phyloP scores from a whole-genome alignment of 2,888 invertebrate genomes.

The Plebejus melissa region DNA sequence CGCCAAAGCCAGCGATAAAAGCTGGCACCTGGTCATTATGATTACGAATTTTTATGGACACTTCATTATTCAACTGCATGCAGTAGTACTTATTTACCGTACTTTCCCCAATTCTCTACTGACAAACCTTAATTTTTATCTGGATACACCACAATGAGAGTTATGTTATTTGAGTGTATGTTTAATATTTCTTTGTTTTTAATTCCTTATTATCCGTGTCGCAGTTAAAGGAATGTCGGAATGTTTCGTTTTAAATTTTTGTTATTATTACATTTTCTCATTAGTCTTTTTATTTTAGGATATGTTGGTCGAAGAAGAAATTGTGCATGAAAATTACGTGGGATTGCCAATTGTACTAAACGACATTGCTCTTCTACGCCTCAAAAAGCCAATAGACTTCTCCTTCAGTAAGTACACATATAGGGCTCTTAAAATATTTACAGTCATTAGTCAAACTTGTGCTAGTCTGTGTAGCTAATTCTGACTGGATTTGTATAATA shows the following conservation, averaged over 20 bases:
- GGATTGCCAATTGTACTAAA: slow-evolving; percentile 12
- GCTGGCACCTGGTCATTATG: background rate
- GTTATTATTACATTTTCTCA: background rate
- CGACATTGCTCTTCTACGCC: slow-evolving; percentile 37
- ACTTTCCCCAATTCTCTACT: background rate
- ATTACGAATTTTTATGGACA: background rate
- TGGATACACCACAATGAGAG: too few species aligned
- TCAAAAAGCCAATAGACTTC: slow-evolving; percentile 34
- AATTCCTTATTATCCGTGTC: background rate
- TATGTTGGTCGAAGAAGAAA: background rate
- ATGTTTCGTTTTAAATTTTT: too few species aligned
- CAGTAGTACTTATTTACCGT: background rate
- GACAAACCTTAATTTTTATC: too few species aligned
- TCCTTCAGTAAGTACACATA: slow-evolving; percentile 33
- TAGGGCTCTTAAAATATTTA: background rate
- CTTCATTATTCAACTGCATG: background rate
- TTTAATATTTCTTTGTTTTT: too few species aligned
- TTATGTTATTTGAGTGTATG: too few species aligned
- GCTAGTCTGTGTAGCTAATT: too few species aligned
- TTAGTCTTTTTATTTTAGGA: slow-evolving; percentile 8
- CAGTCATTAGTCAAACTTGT: background rate
- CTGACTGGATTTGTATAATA: too few species aligned
- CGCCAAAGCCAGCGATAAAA: too few species aligned
- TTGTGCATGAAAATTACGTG: slow-evolving; percentile 1
- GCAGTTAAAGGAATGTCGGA: background rate